Evolutionary conservation across 2,113 vertebrate species (phyloP).

Genomic region (Motacilla tschutschensis): DNA sequence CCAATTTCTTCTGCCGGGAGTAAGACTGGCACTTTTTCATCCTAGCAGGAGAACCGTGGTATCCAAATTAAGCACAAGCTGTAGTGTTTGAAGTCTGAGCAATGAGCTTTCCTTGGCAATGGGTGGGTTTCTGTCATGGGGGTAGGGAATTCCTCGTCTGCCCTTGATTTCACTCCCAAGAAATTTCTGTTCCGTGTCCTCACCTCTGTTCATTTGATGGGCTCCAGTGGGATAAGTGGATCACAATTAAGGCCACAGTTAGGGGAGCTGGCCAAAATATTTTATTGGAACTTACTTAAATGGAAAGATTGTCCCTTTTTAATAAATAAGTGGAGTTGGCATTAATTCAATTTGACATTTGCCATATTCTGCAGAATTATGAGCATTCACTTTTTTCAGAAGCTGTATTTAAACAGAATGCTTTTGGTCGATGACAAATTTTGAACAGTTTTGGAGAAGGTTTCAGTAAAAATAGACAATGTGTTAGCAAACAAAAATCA

Average conservation of each 20-base stretch:
- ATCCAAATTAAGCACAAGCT: slow-evolving; percentile 40
- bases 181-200: background rate
- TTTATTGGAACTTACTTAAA: background rate
- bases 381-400: background rate
- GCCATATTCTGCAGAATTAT: slow-evolving; percentile 4
- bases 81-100: slow-evolving; percentile 20
- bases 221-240: background rate
- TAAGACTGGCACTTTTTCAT: slow-evolving; percentile 24
- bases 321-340: slow-evolving; percentile 10
- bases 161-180: background rate
- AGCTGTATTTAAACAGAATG: background rate
- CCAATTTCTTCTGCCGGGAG: background rate
- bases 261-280: background rate
- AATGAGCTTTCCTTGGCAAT: slow-evolving; percentile 2
- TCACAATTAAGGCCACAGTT: background rate
- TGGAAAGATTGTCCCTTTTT: background rate
- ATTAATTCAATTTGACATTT: slow-evolving; percentile 13
- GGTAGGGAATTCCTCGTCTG: background rate
- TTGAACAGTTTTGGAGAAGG: background rate
- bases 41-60: background rate
- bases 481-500: background rate
- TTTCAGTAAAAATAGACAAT: slow-evolving; percentile 1
- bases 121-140: slow-evolving; percentile 19
- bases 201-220: background rate
- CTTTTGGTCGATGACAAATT: background rate